phyloP scores from a whole-genome alignment of 2,888 invertebrate species.

The Thecophora atra region DNA sequence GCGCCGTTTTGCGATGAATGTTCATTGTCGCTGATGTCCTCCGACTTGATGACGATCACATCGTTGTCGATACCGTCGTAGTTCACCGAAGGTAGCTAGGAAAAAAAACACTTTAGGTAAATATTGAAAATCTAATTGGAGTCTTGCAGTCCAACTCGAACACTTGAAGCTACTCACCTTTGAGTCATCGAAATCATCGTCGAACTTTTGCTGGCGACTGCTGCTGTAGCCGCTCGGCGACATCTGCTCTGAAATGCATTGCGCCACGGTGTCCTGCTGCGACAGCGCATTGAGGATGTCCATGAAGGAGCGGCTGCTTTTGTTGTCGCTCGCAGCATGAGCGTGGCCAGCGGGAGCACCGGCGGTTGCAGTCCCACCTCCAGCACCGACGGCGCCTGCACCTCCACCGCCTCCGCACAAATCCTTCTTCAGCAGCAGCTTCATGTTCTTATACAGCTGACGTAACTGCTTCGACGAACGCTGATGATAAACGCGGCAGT shows the following conservation, averaged over 20 bases:
- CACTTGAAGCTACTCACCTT: slow-evolving; percentile 55
- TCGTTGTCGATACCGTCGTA: slow-evolving; percentile 62
- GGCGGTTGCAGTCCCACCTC: slow-evolving; percentile 31
- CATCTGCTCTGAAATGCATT: slow-evolving; percentile 60
- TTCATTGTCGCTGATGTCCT: slow-evolving; percentile 65
- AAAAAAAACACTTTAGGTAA: slow-evolving; percentile 22
- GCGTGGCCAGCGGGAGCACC: not conserved
- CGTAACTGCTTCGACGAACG: slow-evolving; percentile 64
- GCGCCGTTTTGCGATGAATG: slow-evolving; percentile 60
- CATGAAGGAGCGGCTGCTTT: slow-evolving; percentile 61
- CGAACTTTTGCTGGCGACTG: slow-evolving; percentile 50
- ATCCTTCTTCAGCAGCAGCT: slow-evolving; percentile 63
- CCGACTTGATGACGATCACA: slow-evolving; percentile 64
- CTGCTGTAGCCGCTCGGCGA: slow-evolving; percentile 55
- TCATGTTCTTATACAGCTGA: slow-evolving; percentile 66
- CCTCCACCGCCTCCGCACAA: slow-evolving; percentile 52
- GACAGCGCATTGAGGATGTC: slow-evolving; percentile 63
- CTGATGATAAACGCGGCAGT: slow-evolving; percentile 64
- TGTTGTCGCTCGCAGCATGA: slow-evolving; percentile 40
- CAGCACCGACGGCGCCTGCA: slow-evolving; percentile 35
- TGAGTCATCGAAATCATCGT: slow-evolving; percentile 62
- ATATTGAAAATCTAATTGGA: not conserved
- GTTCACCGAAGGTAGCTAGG: slow-evolving; percentile 47
- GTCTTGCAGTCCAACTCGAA: too few relatives aligned
- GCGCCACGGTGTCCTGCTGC: slow-evolving; percentile 61